Base-by-base conservation (phyloP, 2,888 invertebrate genomes). In the Hymenopus coronatus region DNA sequence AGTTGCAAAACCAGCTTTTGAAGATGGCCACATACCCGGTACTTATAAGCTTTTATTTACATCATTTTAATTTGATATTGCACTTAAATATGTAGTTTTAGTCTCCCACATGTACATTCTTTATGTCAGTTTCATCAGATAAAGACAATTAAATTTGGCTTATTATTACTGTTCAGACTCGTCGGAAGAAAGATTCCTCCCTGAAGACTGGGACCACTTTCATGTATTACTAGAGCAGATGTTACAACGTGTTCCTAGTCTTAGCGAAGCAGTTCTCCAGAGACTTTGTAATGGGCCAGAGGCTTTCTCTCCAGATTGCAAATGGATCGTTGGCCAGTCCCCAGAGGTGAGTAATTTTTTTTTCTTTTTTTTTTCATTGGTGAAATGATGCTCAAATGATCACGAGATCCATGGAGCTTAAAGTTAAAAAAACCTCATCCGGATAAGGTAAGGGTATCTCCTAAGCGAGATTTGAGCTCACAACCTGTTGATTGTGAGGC, bases 141-240 rank as follows among this genome's bases (percentile, higher is more conserved):
- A 40, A 9, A 40, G 40, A 40, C 12, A 9, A 12, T 82, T 82
- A 82, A 85, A 88, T n/a, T 28, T 90, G 83, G 86, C 88, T 89
- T 85, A 88, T 88, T 89, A 90, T 89, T 86, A 90, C 70, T 89
- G 91, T 92, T 88, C 91, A 96, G 95, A 95, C 28, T 95, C 94
- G 30, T 94, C 95, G 89, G 93, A 95, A 30, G 95, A 96, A 85
- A 94, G 97, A 20, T 95, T 96, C 92, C 94, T 97, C 81, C 96
- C 96, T 0, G 97, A 97, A 92, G 99, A 99, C 93, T 99, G 99
- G 99, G 99, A 99, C 93, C 98, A 98, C 92, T 99, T 99, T 93
- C 97, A 98, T 92, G 95, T 97, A 84, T 94, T 99, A 84, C 94
- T 99, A 54, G 97, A 98, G 91, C 96, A 98, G 92, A 94, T 99